A percentile compares a stretch with the other conserved stretches of the same genome.
These are phyloP conservation scores for Phaethon lepturus DNA, from an alignment of 2,113 vertebrate species.

Conservation along the genomic window DNA sequence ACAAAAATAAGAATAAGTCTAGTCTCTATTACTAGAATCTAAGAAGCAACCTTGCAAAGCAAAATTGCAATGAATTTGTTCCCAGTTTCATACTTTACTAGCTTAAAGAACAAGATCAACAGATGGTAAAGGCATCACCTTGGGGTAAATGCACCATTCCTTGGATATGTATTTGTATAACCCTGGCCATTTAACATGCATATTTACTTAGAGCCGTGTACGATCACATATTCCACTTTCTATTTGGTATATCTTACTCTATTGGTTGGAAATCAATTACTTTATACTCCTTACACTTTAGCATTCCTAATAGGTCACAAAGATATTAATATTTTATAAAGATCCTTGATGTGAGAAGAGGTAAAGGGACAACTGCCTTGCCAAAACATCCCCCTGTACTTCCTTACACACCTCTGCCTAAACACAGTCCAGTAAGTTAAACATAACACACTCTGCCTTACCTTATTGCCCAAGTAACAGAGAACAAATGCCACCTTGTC, in stretches of 20 bases:
- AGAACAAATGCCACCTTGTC: constrained; percentile 34
- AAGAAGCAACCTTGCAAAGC: neutral
- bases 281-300: neutral
- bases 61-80: neutral
- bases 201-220: neutral
- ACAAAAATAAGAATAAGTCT: neutral
- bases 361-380: neutral
- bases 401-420: neutral
- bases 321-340: neutral
- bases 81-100: neutral
- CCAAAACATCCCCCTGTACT: neutral
- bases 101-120: neutral
- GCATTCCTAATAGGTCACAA: neutral
- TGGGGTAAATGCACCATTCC: neutral
- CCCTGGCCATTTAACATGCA: neutral
- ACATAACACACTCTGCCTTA: neutral
- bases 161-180: neutral
- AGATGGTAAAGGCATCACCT: neutral
- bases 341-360: neutral
- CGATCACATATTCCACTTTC: neutral
- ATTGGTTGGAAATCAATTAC: neutral
- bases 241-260: neutral
- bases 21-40: neutral
- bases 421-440: neutral
- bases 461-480: neutral